Evolutionary conservation across 2,113 vertebrate species (phyloP), one percentile per base, ranked within the genome.

Genomic region (Hemiscyllium ocellatum): DNA sequence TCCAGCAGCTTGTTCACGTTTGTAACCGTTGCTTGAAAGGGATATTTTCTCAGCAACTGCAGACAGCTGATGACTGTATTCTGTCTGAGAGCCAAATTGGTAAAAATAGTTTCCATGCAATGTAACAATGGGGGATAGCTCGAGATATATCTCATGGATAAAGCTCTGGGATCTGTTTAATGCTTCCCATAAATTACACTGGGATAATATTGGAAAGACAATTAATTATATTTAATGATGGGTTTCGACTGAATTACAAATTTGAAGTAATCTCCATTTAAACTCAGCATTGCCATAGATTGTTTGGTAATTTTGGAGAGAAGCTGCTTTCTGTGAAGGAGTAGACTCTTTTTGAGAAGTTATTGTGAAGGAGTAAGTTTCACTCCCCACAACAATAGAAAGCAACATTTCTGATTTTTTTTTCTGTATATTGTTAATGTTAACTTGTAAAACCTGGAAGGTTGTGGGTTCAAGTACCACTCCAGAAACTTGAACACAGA

Each of bases 71-170:
- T 33, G 7, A 33, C 26, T 65, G 56, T 65, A 20, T 29, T 61
- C 52, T 29, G 47, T 29, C 87, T 37, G 19, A 33, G 19, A 93
- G 61, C 26, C 29, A 93, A 66, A 87, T 68, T 66, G 56, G 89
- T 66, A 19, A 66, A 93, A 93, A 93, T 93, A 93, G 89, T 93
- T 93, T 93, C 89, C 89, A 42, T n/a, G n/a, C 61, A 66, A 66
- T 93, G 89, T 93, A 93, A 93, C 61, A 65, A 66, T 15, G 26
- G 5, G 89, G 89, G 87, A 93, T 93, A 93, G 89, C 89, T 66
- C 89, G 61, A 93, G 61, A 93, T 93, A 42, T 37, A 66, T 93
- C 61, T 2, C 89, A 93, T 5, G 61, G 89, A 93, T 93, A 37
- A 93, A 47, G n/a, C 20, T 66, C 89, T 68, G 89, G 66, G 61